Base-by-base conservation (phyloP, 1,140 invertebrate genomes). In the Bombus difficillimus region DNA sequence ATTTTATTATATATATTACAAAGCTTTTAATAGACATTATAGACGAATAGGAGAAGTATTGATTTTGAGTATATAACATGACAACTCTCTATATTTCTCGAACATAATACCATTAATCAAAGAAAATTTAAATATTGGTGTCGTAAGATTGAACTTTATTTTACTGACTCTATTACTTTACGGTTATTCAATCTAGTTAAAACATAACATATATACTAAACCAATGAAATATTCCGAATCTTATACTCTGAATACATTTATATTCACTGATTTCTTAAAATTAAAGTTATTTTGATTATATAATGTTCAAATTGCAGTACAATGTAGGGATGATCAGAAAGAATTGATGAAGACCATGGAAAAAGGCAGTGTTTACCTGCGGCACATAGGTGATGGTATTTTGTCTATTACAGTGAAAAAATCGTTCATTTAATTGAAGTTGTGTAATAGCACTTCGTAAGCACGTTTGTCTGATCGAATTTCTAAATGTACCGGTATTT, bases 401-500 rank as follows among this genome's bases (percentile, higher is more conserved):
- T 62, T 81, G 81, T 37, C 71, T 83, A 34, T 43, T 73, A 41
- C 37, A 82, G 22, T 92, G 86, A 34, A 91, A 77, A 9, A 89
- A 77, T 69, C 87, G 88, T 22, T 86, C 66, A 39, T 85, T 77
- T 47, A 69, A 53, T 68, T 82, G 82, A 53, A 84, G 43, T 66
- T 77, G 76, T 1, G 39, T 32, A 37, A 81, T 72, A 12, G 78
- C 28, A 57, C 75, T 75, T 39, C 72, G 74, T 64, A 79, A 62
- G 74, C 74, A 41, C 13, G 92, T 72, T 28, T 87, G 86, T 62
- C 32, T 66, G 34, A 90, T 64, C 12, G 85, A 72, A 75, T 85
- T 91, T 64, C 80, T 92, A 69, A 93, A 41, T 66, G 84, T 81
- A 83, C 92, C 90, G 86, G 90, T 76, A 74, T 91, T 92, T 88